Conservation (phyloP, 2,113 vertebrate genomes). For the Montifringilla adamsi region DNA sequence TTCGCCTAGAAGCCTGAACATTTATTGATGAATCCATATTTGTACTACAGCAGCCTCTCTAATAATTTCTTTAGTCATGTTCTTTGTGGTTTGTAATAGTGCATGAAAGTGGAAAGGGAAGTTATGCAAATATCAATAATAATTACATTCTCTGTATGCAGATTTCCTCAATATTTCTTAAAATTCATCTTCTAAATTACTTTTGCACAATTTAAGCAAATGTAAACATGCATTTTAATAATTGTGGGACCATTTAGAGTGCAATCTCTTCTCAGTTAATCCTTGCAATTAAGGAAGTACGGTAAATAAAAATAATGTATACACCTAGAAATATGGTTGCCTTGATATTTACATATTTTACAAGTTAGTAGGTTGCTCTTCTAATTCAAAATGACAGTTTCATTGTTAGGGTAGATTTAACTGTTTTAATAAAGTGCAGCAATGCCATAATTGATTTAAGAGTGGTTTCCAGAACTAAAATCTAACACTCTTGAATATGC, state of each 20-base stretch:
- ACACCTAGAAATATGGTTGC: constrained; percentile 18
- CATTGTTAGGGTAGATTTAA: constrained; percentile 8
- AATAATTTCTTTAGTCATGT: constrained; percentile 55
- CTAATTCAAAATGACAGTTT: constrained; percentile 11
- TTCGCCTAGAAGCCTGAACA: constrained; percentile 48
- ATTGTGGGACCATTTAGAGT: constrained; percentile 56
- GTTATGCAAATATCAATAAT: constrained; percentile 72
- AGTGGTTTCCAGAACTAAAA: neutral
- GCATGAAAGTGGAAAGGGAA: constrained; percentile 47
- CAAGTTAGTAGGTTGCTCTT: neutral
- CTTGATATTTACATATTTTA: constrained; percentile 64
- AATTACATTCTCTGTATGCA: constrained; percentile 68
- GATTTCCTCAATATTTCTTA: constrained; percentile 68
- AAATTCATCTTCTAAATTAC: constrained; percentile 72
- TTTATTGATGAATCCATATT: constrained; percentile 69
- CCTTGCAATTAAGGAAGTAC: constrained; percentile 38
- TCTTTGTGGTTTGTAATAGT: constrained; percentile 55
- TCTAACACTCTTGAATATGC: neutral
- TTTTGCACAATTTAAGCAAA: constrained; percentile 68
- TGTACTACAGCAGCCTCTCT: constrained; percentile 59
- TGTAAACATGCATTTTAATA: constrained; percentile 67
- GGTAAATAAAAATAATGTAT: constrained; percentile 66
- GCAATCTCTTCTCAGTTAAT: constrained; percentile 54
- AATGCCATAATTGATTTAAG: neutral
- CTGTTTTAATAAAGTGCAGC: neutral